Evolutionary conservation across 2,888 invertebrate genomes (phyloP).

Genomic region (Leuctra nigra): DNA sequence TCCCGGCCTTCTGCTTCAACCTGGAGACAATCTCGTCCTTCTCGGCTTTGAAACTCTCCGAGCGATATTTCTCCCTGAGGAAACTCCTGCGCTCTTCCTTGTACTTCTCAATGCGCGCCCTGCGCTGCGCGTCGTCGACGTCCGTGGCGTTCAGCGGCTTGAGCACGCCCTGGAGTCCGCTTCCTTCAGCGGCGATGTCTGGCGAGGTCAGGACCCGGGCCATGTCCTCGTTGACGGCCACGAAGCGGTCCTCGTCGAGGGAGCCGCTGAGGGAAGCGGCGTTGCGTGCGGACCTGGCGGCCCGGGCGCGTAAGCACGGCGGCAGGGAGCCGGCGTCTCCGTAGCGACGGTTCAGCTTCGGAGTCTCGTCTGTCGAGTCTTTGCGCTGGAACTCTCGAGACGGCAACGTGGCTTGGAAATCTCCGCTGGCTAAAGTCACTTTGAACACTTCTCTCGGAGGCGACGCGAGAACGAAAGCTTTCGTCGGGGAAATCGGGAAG

Average conservation of each 20-base stretch:
- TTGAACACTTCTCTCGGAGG: conserved; percentile 26
- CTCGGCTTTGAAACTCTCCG: conserved; percentile 41
- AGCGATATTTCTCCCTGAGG: conserved; percentile 77
- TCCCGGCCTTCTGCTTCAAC: conserved; percentile 42
- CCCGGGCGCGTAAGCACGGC: conserved; percentile 55
- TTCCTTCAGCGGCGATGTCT: conserved; percentile 28
- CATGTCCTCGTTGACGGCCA: conserved; percentile 26
- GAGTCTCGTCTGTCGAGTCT: too few species aligned
- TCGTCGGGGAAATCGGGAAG: too few species aligned
- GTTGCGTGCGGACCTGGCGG: conserved; percentile 51
- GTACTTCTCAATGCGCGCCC: conserved; percentile 83
- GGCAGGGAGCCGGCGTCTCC: conserved; percentile 39
- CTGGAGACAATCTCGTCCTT: conserved; percentile 59
- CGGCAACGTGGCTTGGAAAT: neutral
- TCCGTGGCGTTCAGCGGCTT: conserved; percentile 29
- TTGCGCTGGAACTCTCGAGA: too few species aligned
- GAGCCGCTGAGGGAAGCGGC: conserved; percentile 44
- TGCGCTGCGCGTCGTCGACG: conserved; percentile 51
- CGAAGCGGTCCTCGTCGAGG: conserved; percentile 65
- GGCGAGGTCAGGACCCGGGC: conserved; percentile 32
- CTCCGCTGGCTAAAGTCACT: neutral
- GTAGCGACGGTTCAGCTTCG: neutral
- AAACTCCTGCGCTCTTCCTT: conserved; percentile 85
- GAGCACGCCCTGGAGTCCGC: conserved; percentile 1
- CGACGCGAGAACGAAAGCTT: conserved; percentile 16